Evolutionary conservation across 2,888 invertebrate genomes (phyloP).

Genomic region (Cacoxenus indagator): DNA sequence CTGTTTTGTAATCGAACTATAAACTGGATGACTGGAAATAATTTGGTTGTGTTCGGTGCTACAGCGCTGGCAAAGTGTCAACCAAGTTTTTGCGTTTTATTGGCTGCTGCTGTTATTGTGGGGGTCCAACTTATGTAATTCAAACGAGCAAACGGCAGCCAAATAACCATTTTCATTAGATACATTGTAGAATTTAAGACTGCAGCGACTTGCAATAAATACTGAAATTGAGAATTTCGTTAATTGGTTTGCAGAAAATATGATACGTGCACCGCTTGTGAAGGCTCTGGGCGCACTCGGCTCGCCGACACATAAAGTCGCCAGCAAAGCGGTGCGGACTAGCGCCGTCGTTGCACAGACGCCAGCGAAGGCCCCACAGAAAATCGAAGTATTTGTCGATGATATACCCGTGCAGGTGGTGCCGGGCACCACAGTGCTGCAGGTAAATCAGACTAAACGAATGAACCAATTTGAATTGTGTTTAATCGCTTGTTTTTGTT

Average conservation of each 20-base stretch:
- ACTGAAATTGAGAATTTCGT: neutral
- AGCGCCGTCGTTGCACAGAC: slow-evolving; percentile 71
- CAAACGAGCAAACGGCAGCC: slow-evolving; percentile 18
- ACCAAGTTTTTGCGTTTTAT: neutral
- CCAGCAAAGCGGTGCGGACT: slow-evolving; percentile 71
- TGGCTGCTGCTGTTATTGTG: neutral
- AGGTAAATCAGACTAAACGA: slow-evolving; percentile 74
- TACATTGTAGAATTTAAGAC: neutral
- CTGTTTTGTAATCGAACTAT: neutral
- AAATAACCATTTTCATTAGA: slow-evolving; percentile 23
- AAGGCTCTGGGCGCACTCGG: slow-evolving; percentile 75
- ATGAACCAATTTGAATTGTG: neutral
- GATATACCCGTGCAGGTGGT: slow-evolving; percentile 94
- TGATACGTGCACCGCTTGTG: slow-evolving; percentile 83
- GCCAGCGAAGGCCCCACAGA: slow-evolving; percentile 76
- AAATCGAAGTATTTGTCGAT: slow-evolving; percentile 96
- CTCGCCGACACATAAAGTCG: slow-evolving; percentile 69
- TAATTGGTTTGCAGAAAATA: slow-evolving; percentile 66
- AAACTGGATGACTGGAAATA: neutral
- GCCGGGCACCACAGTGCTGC: slow-evolving; percentile 96
- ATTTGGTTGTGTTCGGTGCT: neutral
- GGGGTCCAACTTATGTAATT: slow-evolving; percentile 56
- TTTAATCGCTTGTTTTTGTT: neutral
- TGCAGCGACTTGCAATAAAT: slow-evolving; percentile 19
- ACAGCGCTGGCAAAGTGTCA: neutral